Percentiles rank a stretch among this genome's conserved stretches.
Conservation (phyloP, 2,113 vertebrate genomes). For the Halcyon malimbica region DNA sequence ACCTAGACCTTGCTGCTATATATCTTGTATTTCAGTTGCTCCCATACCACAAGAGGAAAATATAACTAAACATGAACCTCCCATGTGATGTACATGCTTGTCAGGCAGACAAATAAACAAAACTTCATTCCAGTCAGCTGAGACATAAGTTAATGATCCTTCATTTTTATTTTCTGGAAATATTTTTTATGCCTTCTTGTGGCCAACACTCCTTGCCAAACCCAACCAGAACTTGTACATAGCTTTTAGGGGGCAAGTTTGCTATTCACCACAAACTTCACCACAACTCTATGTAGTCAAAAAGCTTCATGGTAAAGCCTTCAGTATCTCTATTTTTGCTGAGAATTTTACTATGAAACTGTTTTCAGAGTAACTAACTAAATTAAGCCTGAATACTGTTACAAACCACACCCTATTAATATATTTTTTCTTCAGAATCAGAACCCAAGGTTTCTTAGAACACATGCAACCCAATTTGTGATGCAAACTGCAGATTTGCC, state of each 20-base stretch:
- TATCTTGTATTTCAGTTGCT: not conserved
- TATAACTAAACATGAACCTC: not conserved
- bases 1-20: not conserved
- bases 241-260: not conserved
- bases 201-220: not conserved
- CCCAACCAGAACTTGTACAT: not conserved
- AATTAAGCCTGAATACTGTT: not conserved
- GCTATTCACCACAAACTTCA: not conserved
- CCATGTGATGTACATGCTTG: not conserved
- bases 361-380: not conserved
- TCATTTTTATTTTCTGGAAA: not conserved
- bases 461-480: not conserved
- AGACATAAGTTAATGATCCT: not conserved
- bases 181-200: not conserved
- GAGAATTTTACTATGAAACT: not conserved
- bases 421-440: not conserved
- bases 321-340: not conserved
- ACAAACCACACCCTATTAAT: not conserved
- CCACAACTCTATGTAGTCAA: not conserved
- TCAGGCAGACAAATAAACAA: not conserved
- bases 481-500: not conserved
- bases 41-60: not conserved
- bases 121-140: not conserved
- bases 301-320: not conserved
- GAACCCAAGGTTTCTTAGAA: not conserved